Conservation (phyloP, 30 jellyfish, hydroid and myxozoan species). For the Haliclystus octoradiatus region DNA sequence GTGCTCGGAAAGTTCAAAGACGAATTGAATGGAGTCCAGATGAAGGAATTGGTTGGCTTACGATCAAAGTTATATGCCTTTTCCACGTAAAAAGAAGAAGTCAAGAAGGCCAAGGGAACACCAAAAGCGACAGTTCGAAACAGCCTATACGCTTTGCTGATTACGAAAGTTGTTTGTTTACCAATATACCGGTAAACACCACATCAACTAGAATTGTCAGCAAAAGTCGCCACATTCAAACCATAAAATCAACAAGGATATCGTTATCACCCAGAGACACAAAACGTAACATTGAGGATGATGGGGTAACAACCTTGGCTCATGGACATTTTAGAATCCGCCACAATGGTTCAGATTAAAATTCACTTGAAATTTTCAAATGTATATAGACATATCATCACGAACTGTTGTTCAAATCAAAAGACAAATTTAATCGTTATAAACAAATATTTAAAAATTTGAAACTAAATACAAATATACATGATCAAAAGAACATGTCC, state of each 20-base stretch:
- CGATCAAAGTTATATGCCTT: neutral
- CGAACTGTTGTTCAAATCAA: too few relatives aligned
- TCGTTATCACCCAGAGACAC: neutral
- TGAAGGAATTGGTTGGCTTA: neutral
- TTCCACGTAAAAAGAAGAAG: neutral
- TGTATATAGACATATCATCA: too few relatives aligned
- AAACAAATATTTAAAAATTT: too few relatives aligned
- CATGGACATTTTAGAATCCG: conserved; percentile 1
- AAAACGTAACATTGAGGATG: neutral
- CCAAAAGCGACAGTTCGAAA: neutral
- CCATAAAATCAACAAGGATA: neutral
- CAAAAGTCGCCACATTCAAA: neutral
- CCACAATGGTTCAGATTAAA: too few relatives aligned
- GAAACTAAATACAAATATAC: too few relatives aligned
- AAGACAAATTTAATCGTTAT: too few relatives aligned
- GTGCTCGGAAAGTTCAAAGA: neutral
- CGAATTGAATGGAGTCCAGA: neutral
- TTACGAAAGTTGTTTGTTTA: neutral
- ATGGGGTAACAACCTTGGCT: neutral
- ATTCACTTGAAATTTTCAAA: too few relatives aligned
- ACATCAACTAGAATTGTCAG: neutral
- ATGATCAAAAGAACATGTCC: too few relatives aligned
- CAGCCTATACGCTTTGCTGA: neutral
- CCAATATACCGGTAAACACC: neutral
- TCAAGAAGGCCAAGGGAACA: neutral